Base-by-base conservation (phyloP, 2,113 vertebrate genomes). In the Malurus elegans region DNA sequence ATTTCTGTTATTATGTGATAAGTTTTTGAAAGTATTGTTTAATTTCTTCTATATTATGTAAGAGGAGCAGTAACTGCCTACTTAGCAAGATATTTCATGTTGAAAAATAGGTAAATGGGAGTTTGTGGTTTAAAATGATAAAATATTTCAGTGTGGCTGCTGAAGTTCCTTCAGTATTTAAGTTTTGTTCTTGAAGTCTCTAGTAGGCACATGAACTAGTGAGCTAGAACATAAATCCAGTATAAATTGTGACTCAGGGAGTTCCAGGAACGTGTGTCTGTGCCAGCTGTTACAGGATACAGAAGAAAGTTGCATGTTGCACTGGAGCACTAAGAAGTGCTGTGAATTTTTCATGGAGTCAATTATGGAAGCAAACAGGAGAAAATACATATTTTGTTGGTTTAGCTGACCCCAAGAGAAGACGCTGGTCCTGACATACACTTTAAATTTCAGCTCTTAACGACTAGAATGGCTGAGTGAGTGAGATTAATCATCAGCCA, bases 331-430 rank as follows among this genome's bases (percentile, higher is more conserved):
- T 56, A 50, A 48, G 61, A 79, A 83, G 38, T 1, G 1, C 72
- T 7, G 53, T 92, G 53, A 81, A 48, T 89, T 79, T 93, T 95
- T 94, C 47, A 32, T 83, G 12, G 62, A 62, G 65, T 48, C 72
- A 72, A 2, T 93, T 79, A 69, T 26, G 40, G 66, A 86, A 74
- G 48, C 76, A 79, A 89, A 60, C 7, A 32, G 62, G 61, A 78
- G n/a, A 56, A 86, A 94, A 64, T 18, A 21, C 14, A 6, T 36
- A 28, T 34, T 76, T 67, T 69, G 31, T 93, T 84, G n/a, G 15
- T 71, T 91, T 79, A 75, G 31, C 32, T 87, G 86, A 93, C 71
- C 79, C 62, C 65, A 54, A 40, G 79, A 91, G 72, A 74, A 93
- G 76, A 65, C 31, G 21, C 4, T 1, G 2, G 28, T 87, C n/a